Percentiles rank a stretch among this genome's conserved stretches.
Conservation (phyloP, 2,888 invertebrate species). For the Glaucopsyche alexis region DNA sequence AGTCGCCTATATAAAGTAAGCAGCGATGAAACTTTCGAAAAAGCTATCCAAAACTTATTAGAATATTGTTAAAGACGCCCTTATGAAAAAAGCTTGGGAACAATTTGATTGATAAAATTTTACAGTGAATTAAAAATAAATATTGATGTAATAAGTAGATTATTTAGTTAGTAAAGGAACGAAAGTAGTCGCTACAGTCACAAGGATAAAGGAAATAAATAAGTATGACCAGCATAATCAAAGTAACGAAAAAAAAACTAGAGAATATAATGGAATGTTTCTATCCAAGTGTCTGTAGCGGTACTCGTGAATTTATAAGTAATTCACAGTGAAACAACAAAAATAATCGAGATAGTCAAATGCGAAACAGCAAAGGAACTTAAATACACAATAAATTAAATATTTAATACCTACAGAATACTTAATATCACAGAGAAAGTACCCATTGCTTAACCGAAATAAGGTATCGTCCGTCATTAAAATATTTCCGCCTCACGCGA, state of each 20-base stretch:
- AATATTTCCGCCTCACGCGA: conserved; percentile 52
- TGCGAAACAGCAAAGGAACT: conserved; percentile 51
- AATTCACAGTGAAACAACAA: conserved; percentile 25
- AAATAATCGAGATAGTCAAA: conserved; percentile 33
- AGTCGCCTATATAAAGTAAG: too few species aligned
- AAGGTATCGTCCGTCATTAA: conserved; percentile 72
- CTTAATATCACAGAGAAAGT: conserved; percentile 80
- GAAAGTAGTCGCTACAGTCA: conserved; percentile 15
- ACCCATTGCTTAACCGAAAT: conserved; percentile 78
- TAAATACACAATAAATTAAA: conserved; percentile 73
- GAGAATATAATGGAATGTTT: conserved; percentile 26
- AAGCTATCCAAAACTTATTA: too few species aligned
- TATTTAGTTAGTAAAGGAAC: not conserved
- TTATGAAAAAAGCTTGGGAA: not conserved
- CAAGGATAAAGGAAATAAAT: conserved; percentile 38
- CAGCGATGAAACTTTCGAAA: too few species aligned
- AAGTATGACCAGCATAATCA: conserved; percentile 33
- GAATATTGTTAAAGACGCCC: too few species aligned
- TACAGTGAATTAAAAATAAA: conserved; percentile 32
- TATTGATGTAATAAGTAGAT: conserved; percentile 20
- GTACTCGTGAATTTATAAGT: conserved; percentile 7
- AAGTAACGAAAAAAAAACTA: conserved; percentile 34
- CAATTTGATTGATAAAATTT: conserved; percentile 32
- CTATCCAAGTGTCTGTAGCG: conserved; percentile 2
- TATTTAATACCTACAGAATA: conserved; percentile 71